Evolutionary conservation across 2,113 vertebrate genomes (phyloP), one percentile per base, ranked within the genome.

Genomic region (Oryzias celebensis): DNA sequence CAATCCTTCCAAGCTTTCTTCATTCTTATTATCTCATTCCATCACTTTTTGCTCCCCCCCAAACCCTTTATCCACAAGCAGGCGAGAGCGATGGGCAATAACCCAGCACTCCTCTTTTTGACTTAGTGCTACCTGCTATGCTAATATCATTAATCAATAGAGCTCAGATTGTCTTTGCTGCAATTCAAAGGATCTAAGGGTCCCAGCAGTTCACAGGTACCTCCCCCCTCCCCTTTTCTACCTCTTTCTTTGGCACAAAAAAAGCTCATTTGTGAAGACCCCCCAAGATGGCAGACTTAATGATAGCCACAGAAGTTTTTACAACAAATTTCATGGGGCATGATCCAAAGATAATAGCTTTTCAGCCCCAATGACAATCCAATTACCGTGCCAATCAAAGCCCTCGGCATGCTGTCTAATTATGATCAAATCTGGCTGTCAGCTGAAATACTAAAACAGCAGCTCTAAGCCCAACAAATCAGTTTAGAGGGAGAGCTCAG

Each of bases 301-400:
- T 98, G 95, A 98, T 93, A 95, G 93, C 95, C 95, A 96, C 96
- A 95, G 96, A 98, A 98, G 96, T 98, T 98, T 98, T 96, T 98
- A 95, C 95, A 98, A 98, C 96, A 97, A 98, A 99, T 98, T 99
- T 99, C 97, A 99, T 99, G 96, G 97, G 96, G 97, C 96, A 98
- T 98, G 97, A 99, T 98, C 97, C 96, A 98, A 98, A 98, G 97
- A 99, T 99, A 99, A 99, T 99, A 98, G 97, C 96, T 98, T 99
- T 98, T 98, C 96, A 99, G 96, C 97, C 87, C 96, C 96, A 98
- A 98, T 97, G 97, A 99, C 97, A 98, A 98, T 98, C 96, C 97
- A 99, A 99, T 99, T 99, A 99, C 96, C 94, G 94, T 96, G 97
- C 97, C 97, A 99, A 98, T 99, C 97, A 99, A 98, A 96, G 96